phyloP scores from a whole-genome alignment of 2,888 invertebrate species.

The Monochamus alternatus region DNA sequence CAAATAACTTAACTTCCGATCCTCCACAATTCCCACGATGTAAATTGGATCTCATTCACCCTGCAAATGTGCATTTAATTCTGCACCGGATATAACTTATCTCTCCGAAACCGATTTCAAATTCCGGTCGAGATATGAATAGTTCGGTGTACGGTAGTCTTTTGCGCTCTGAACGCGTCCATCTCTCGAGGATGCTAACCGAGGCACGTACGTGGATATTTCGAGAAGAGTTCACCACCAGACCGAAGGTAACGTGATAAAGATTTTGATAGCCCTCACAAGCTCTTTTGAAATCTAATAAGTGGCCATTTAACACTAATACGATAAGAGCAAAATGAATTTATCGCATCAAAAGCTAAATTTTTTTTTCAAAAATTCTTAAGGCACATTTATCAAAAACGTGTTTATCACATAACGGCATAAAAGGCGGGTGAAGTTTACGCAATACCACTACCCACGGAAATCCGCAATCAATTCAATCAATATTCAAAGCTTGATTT shows the following conservation, averaged over 20 bases:
- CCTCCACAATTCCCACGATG: background rate
- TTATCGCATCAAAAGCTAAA: no score
- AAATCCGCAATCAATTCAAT: no score
- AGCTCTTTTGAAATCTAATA: conserved; percentile 9
- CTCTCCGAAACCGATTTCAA: conserved; percentile 49
- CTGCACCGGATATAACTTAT: conserved; percentile 24
- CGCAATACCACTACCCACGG: no score
- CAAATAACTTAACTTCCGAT: background rate
- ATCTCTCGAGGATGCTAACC: conserved; percentile 47
- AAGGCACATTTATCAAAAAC: no score
- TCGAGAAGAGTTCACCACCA: conserved; percentile 42
- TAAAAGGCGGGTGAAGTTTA: no score
- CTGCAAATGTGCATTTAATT: background rate
- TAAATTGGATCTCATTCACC: background rate
- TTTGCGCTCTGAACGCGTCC: conserved; percentile 50
- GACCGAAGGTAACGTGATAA: conserved; percentile 14
- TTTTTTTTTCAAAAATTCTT: no score
- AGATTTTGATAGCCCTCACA: background rate
- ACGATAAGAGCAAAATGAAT: no score
- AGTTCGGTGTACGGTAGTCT: conserved; percentile 50
- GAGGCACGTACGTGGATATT: conserved; percentile 51
- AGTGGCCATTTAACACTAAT: no score
- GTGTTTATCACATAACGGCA: no score
- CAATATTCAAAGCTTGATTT: no score
- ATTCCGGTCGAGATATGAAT: conserved; percentile 53